phyloP scores from a whole-genome alignment of 2,797 vertebrate species.

The Acrossocheilus fasciatus region DNA sequence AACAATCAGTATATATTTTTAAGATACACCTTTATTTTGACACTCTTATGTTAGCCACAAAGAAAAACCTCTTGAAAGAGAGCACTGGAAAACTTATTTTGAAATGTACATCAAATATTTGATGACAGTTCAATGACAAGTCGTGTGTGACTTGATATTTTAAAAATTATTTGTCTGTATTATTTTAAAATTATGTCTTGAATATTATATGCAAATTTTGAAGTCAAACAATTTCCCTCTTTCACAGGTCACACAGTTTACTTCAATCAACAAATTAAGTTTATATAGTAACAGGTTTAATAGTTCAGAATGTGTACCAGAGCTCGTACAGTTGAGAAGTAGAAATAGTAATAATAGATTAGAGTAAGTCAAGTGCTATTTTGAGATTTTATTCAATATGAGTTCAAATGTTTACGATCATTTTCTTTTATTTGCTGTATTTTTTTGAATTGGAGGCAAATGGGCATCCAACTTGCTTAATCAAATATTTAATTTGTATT shows the following conservation, averaged over 20 bases:
- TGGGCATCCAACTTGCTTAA: neutral
- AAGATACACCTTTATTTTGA: neutral
- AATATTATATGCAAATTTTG: neutral
- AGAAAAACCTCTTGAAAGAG: neutral
- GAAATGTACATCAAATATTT: neutral
- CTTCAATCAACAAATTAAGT: no score
- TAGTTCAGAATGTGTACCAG: neutral
- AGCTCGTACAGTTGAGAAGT: neutral
- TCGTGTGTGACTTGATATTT: neutral
- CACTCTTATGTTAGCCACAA: neutral
- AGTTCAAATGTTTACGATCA: neutral
- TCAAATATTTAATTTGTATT: neutral
- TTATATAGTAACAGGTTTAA: neutral
- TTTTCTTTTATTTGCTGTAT: neutral
- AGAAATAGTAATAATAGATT: neutral
- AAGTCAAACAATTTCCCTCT: neutral
- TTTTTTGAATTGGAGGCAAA: neutral
- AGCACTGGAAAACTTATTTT: neutral
- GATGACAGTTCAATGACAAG: neutral
- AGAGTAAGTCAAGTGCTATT: neutral
- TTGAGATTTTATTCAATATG: neutral
- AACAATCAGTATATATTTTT: neutral
- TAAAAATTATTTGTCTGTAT: neutral
- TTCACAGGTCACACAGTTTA: no score
- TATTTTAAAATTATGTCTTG: neutral